Base-by-base conservation (phyloP, 2,888 invertebrate species). In the Dynastes tityus region DNA sequence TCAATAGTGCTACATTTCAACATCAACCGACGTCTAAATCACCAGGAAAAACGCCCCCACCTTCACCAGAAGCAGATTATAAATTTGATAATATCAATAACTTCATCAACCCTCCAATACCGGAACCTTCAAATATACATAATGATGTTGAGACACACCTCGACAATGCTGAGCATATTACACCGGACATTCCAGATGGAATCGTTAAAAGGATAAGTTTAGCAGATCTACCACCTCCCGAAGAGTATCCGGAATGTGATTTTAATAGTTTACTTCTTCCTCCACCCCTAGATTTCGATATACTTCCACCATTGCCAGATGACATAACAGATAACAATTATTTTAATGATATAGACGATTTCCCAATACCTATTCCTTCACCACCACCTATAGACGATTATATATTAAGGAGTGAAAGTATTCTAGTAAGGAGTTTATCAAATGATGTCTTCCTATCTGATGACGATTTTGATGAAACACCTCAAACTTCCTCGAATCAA, bases 1-100 rank as follows among this genome's bases (percentile, higher is more conserved):
- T 84, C 76, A 83, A 84, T 40, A 82, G 83, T 45, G 84, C 83
- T 55, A 84, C 84, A 73, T 80, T 84, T 74, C 83, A 65, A 53
- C 75, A 61, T 37, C 49, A 63, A 16, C 16, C 70, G 11, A 68
- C 49, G 11, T 27, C 45, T 37, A 40, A 61, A 49, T 77, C 70
- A 64, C 55, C 63, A 9, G 71, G 74, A 2, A 67, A 58, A 6
- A 80, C 79, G 2, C 77, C 80, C 13, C 81, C 80, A 4, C 82
- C 82, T 11, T 80, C 82, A 27, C 78, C 77, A 0, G 79, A 76
- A 55, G 55, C 70, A 22, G 27, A 75, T 61, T 27, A 67, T 13
- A 55, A 61, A 11, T 51, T 55, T 1, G 58, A 73, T 27, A 29
- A 13, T 27, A n/a, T 68, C 8, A 73, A 37, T 53, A 51, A 53